phyloP scores from a whole-genome alignment of 2,113 vertebrate genomes.

The Solenodon paradoxus region DNA sequence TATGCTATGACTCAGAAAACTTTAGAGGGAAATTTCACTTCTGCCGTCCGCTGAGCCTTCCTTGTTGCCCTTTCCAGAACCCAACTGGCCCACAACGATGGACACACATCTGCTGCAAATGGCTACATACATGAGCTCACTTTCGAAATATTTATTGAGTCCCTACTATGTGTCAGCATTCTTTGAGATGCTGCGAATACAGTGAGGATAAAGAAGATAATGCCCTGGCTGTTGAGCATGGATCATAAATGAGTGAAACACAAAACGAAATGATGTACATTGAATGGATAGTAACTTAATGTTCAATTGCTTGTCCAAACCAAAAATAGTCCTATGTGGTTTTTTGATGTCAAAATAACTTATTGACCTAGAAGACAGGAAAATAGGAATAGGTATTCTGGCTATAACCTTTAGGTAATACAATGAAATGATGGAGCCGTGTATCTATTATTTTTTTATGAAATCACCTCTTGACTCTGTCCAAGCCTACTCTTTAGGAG shows the following conservation, averaged over 20 bases:
- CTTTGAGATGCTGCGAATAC: neutral
- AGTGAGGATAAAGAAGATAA: neutral
- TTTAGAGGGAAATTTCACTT: neutral
- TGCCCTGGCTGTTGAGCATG: neutral
- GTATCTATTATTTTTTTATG: neutral
- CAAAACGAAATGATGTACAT: neutral
- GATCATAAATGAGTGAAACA: neutral
- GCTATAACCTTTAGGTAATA: neutral
- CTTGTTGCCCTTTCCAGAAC: neutral
- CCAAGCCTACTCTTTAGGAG: neutral
- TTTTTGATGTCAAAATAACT: neutral
- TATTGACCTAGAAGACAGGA: neutral
- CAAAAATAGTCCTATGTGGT: neutral
- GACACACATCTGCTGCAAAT: neutral
- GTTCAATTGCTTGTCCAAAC: neutral
- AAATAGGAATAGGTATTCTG: neutral
- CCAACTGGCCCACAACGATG: neutral
- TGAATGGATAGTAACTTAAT: neutral
- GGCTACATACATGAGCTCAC: neutral
- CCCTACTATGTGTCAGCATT: neutral
- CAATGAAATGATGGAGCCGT: neutral
- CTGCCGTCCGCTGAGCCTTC: neutral
- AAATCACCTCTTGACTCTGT: neutral
- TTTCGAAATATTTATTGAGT: neutral
- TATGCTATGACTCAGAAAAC: neutral